Percentiles rank a stretch among this genome's conserved stretches.
Conservation (phyloP, 2,888 invertebrate species). For the Piscicola geometra region DNA sequence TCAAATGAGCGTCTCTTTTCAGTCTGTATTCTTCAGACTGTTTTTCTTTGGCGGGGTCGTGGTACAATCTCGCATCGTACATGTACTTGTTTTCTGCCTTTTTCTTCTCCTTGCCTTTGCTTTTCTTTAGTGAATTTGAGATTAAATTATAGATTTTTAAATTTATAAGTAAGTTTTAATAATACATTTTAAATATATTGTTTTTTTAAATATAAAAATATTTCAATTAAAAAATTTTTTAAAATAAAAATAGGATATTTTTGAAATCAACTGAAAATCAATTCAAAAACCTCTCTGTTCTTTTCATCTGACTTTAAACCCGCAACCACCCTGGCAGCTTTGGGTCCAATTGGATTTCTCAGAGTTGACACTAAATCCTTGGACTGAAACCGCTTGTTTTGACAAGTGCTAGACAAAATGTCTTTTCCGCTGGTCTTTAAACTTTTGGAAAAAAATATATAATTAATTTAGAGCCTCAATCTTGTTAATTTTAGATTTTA, state of each 20-base stretch:
- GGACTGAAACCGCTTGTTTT: background rate
- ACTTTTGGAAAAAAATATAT: too few species aligned
- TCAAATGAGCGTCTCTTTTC: background rate
- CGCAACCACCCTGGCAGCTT: background rate
- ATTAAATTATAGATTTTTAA: too few species aligned
- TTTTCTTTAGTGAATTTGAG: background rate
- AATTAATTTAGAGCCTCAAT: too few species aligned
- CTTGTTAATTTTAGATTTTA: too few species aligned
- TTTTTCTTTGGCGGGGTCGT: conserved; percentile 27
- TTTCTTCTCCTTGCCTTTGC: background rate
- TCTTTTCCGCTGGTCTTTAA: background rate
- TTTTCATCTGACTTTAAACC: background rate
- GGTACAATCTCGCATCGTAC: conserved; percentile 32
- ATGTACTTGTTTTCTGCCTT: conserved; percentile 14
- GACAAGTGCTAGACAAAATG: background rate
- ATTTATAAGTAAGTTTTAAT: too few species aligned
- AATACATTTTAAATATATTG: background rate
- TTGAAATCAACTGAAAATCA: too few species aligned
- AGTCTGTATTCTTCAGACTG: conserved; percentile 22
- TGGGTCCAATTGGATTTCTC: background rate
- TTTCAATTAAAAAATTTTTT: background rate
- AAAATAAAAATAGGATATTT: too few species aligned
- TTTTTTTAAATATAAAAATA: background rate
- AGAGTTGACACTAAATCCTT: background rate
- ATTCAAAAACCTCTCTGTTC: background rate